Percentiles rank a stretch among this genome's conserved stretches.
Evolutionary conservation across 2,113 vertebrate genomes (phyloP).

Genomic region (Dromiciops gliroides): DNA sequence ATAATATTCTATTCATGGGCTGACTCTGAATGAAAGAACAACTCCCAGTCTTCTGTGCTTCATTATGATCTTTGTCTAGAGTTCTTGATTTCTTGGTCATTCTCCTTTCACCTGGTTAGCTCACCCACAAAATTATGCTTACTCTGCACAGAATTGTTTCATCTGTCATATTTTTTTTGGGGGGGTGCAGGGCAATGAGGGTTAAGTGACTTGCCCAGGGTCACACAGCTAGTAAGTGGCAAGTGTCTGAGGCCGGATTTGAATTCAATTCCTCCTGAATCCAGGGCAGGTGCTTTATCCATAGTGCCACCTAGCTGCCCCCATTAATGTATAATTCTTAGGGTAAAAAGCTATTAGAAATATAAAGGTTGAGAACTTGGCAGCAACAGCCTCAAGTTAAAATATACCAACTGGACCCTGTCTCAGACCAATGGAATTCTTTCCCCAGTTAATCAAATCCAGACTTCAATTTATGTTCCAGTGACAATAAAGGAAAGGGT

Average conservation of each 20-base stretch:
- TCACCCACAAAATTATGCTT: neutral
- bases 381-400: neutral
- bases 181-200: no score
- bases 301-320: no score
- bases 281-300: no score
- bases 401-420: neutral
- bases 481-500: neutral
- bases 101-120: neutral
- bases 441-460: neutral
- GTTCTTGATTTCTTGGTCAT: neutral
- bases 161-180: neutral
- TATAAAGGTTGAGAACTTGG: neutral
- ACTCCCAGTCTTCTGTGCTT: neutral
- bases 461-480: neutral
- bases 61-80: neutral
- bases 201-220: no score
- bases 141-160: rapidly evolving
- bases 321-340: constrained; percentile 8
- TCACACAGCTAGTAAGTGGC: no score
- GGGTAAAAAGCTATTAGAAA: neutral
- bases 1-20: neutral
- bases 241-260: no score
- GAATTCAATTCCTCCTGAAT: no score
- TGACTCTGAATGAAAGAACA: neutral
- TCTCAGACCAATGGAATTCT: neutral